Evolutionary conservation across 2,797 vertebrate genomes (phyloP).

Genomic region (Loris lydekkerianus): DNA sequence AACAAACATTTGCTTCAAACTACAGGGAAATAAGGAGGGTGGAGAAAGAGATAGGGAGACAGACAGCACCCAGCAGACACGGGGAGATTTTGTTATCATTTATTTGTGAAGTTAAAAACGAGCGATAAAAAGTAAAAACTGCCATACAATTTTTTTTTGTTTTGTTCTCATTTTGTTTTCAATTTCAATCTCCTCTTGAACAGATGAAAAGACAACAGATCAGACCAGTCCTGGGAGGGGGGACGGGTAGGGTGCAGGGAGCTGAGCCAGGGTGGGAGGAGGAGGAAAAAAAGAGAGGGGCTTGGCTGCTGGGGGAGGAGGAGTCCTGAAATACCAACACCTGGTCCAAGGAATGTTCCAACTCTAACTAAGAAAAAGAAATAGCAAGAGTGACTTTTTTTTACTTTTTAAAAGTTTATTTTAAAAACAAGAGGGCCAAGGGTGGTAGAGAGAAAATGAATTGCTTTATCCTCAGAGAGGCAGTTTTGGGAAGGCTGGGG

Average conservation of each 20-base stretch:
- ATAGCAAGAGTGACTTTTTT: constrained; percentile 82
- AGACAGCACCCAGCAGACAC: constrained; percentile 84
- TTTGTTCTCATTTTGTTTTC: constrained; percentile 84
- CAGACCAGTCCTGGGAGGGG: constrained; percentile 83
- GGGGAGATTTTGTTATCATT: constrained; percentile 88
- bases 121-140: constrained; percentile 90
- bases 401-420: constrained; percentile 85
- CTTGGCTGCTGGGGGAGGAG: neutral
- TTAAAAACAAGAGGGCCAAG: constrained; percentile 84
- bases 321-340: constrained; percentile 79
- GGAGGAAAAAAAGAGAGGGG: constrained; percentile 17
- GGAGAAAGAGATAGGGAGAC: constrained; percentile 71
- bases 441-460: constrained; percentile 65
- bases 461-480: constrained; percentile 81
- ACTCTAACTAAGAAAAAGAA: constrained; percentile 84
- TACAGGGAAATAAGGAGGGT: neutral
- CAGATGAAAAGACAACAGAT: constrained; percentile 85
- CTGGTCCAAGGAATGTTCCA: constrained; percentile 87
- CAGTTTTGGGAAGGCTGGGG: constrained; percentile 77
- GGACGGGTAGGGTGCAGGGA: neutral
- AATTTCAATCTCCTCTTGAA: constrained; percentile 86
- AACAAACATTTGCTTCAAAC: constrained; percentile 81
- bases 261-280: constrained; percentile 66
- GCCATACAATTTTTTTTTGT: constrained; percentile 87
- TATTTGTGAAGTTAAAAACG: constrained; percentile 91